phyloP scores from a whole-genome alignment of 2,113 vertebrate genomes.

The Gambusia holbrooki region DNA sequence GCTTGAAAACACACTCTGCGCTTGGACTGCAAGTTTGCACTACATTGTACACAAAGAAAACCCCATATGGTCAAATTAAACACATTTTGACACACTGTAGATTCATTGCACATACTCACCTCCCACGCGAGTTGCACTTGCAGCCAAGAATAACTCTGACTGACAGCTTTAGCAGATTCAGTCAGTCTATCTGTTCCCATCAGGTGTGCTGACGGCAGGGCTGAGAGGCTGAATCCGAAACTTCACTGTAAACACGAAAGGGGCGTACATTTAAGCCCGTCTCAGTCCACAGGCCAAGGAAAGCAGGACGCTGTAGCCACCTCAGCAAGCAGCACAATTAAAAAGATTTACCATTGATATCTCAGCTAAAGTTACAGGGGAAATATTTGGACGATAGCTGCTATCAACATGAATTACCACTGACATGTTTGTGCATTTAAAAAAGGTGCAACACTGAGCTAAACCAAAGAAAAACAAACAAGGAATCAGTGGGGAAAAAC shows the following conservation, averaged over 20 bases:
- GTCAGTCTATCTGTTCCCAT: constrained; percentile 58
- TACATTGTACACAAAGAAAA: constrained; percentile 9
- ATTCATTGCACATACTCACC: constrained; percentile 35
- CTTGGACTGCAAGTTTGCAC: background rate
- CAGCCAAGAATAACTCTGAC: constrained; percentile 56
- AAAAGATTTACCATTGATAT: constrained; percentile 75
- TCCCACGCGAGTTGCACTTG: constrained; percentile 26
- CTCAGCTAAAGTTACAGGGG: constrained; percentile 74
- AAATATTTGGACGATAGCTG: constrained; percentile 77
- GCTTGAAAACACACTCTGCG: constrained; percentile 10
- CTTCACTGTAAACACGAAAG: constrained; percentile 64
- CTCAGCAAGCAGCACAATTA: constrained; percentile 75
- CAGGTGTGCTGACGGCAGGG: constrained; percentile 55
- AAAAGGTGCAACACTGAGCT: constrained; percentile 36
- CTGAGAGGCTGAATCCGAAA: constrained; percentile 55
- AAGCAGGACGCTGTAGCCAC: constrained; percentile 71
- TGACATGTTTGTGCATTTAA: constrained; percentile 71
- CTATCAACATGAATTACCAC: constrained; percentile 75
- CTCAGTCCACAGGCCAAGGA: constrained; percentile 64
- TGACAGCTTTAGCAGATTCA: constrained; percentile 51
- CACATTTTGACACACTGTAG: constrained; percentile 20
- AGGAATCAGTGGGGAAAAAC: constrained; percentile 3
- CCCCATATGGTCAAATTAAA: constrained; percentile 24
- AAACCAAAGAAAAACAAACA: constrained; percentile 50
- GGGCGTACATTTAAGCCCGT: constrained; percentile 66